Evolutionary conservation across 2,888 invertebrate species (phyloP).

Genomic region (Leucania comma): DNA sequence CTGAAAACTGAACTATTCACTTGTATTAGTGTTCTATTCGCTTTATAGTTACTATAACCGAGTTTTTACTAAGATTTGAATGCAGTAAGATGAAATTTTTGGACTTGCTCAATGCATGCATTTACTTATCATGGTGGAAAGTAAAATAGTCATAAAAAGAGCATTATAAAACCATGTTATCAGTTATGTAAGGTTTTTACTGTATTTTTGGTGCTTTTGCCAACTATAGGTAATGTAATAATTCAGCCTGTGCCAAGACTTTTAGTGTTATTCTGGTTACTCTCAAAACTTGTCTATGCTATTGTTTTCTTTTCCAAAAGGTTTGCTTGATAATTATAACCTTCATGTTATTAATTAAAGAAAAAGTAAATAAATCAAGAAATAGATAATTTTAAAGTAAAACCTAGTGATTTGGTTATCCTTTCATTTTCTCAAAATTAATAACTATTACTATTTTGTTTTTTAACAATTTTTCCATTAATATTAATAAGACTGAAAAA

Average conservation of each 20-base stretch:
- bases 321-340: slow-evolving; percentile 28
- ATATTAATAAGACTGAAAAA: neutral
- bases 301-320: slow-evolving; percentile 43
- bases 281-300: slow-evolving; percentile 64
- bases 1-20: slow-evolving; percentile 22
- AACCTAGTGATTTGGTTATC: neutral
- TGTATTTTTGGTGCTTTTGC: slow-evolving; percentile 74
- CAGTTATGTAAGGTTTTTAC: slow-evolving; percentile 84
- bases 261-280: slow-evolving; percentile 52
- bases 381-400: neutral
- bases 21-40: slow-evolving; percentile 9
- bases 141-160: slow-evolving; percentile 80
- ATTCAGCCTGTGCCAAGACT: slow-evolving; percentile 64
- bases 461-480: neutral
- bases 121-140: slow-evolving; percentile 72
- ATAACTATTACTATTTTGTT: neutral
- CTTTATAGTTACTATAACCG: slow-evolving; percentile 11
- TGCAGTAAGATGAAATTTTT: slow-evolving; percentile 48
- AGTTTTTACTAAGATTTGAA: slow-evolving; percentile 25
- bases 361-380: neutral
- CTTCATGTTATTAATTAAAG: slow-evolving; percentile 9
- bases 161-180: slow-evolving; percentile 84
- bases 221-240: slow-evolving; percentile 66
- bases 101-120: slow-evolving; percentile 61
- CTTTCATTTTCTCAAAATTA: neutral